phyloP scores from a whole-genome alignment of 1,140 invertebrate species.

The Diachasma alloeum region DNA sequence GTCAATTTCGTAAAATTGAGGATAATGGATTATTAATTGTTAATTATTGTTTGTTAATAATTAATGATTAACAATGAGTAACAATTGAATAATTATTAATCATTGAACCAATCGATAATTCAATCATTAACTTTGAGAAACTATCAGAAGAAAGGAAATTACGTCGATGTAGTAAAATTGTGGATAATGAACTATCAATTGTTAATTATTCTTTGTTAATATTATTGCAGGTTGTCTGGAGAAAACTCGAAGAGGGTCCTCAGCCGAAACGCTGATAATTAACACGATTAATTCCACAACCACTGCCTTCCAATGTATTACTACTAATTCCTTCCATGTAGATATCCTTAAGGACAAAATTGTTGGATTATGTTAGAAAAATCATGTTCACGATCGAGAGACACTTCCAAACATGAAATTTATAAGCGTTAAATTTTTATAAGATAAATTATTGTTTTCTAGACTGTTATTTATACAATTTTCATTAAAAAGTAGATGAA shows the following conservation, averaged over 20 bases:
- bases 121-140: too few species aligned
- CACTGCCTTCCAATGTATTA: not conserved
- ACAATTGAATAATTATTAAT: too few species aligned
- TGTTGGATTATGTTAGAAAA: constrained; percentile 28
- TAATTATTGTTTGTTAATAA: too few species aligned
- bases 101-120: too few species aligned
- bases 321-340: not conserved
- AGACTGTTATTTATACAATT: not conserved
- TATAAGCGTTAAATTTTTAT: constrained; percentile 1
- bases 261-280: constrained; percentile 67
- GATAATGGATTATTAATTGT: too few species aligned
- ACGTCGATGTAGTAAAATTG: too few species aligned
- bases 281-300: not conserved
- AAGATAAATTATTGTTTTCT: constrained; percentile 4
- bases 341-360: not conserved
- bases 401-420: not conserved
- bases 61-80: too few species aligned
- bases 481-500: not conserved
- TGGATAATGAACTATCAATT: not conserved
- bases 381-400: constrained; percentile 25
- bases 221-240: constrained; percentile 72
- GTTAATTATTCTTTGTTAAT: not conserved
- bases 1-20: too few species aligned
- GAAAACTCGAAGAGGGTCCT: constrained; percentile 74
- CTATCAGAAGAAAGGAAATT: too few species aligned